Base-by-base conservation (phyloP, 2,113 vertebrate species). In the Oceanites oceanicus region DNA sequence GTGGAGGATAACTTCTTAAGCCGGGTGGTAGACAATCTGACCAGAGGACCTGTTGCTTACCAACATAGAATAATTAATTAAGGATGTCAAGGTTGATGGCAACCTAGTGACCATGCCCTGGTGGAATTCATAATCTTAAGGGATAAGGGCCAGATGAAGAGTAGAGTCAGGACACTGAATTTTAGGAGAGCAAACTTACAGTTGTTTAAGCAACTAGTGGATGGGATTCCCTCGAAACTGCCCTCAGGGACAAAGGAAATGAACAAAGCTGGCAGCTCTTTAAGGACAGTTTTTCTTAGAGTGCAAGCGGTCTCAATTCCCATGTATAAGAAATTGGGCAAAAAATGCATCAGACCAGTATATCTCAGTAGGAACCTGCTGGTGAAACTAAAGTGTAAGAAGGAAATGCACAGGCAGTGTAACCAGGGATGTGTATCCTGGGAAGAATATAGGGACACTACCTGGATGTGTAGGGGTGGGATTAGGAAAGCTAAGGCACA, bases 221-320 rank as follows among this genome's bases (percentile, higher is more conserved):
- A 15, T 73, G 15, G 5, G 4, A 32, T 81, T 67, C 18, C 34
- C 52, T 67, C 21, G 7, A 86, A 86, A 36, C 11, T 66, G 15
- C 2, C 11, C 4, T 30, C 6, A 3, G 25, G 26, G 9, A 27
- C 34, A 52, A 77, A 52, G 47, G 13, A 53, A 10, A 5, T 42
- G 30, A 78, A 53, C 14, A 44, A 44, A 87, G 20, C 2, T 30
- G 40, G 12, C 10, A 44, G 7, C 1, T 38, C 11, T 78, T 70
- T 49, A 76, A 53, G 17, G n/a, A 29, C 1, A 7, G 45, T 34
- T 83, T 77, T 59, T 44, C 12, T 58, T 13, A 15, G 5, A 63
- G 9, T 6, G 1, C 4, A 52, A n/a, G 8, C 9, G 1, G 3
- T 49, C 25, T 73, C 25, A 49, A 23, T 59, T 79, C 14, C 0